Percentiles rank a stretch among this genome's conserved stretches.
These are phyloP conservation scores for Melanotaenia boesemani DNA, from an alignment of 2,797 vertebrate species.

Conservation along the genomic window DNA sequence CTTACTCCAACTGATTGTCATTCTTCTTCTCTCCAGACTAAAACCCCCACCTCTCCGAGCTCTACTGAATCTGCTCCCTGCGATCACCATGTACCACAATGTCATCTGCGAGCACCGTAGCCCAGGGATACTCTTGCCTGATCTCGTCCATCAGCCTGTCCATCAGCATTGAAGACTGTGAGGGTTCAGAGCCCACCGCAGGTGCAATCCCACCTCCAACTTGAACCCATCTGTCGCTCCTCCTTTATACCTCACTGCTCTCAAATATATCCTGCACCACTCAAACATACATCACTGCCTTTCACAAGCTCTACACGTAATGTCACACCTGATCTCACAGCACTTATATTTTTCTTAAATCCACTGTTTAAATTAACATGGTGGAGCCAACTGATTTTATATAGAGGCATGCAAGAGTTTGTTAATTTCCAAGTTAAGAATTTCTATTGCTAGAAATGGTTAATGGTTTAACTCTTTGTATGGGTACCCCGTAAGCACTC, in stretches of 20 bases:
- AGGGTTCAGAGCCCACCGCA: neutral
- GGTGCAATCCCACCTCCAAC: conserved; percentile 5
- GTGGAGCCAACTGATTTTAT: neutral
- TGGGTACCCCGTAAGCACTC: neutral
- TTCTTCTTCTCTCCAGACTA: neutral
- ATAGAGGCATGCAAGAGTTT: neutral
- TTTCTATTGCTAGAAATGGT: neutral
- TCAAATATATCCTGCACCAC: neutral
- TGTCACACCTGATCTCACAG: neutral
- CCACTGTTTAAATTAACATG: neutral
- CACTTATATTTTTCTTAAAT: neutral
- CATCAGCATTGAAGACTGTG: neutral
- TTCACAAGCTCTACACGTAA: neutral
- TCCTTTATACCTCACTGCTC: neutral
- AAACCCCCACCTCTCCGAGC: neutral
- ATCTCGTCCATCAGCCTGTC: conserved; percentile 4
- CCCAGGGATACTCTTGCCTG: conserved; percentile 3
- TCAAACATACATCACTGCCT: neutral
- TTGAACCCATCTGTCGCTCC: neutral
- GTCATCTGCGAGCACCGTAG: neutral
- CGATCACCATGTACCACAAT: neutral
- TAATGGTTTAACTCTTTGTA: neutral
- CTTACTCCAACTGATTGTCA: neutral
- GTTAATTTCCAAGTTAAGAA: neutral
- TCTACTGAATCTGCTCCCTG: neutral